A percentile compares a stretch with the other conserved stretches of the same genome.
These are phyloP conservation scores for Samia ricini DNA, from an alignment of 1,140 invertebrate genomes.

Conservation along the genomic window DNA sequence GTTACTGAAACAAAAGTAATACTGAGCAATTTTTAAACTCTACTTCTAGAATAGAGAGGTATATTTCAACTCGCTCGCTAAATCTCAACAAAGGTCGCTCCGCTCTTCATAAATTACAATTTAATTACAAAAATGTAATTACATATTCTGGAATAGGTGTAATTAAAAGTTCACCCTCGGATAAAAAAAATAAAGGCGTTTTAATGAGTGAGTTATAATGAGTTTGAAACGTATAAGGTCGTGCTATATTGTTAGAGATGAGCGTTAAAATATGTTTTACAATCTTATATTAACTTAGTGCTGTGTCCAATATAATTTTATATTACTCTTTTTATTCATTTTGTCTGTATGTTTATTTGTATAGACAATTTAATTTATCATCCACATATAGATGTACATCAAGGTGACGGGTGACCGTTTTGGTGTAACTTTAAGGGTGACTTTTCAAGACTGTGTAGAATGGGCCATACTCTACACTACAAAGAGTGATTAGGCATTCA, in stretches of 20 bases:
- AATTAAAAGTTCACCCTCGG: conserved; percentile 3
- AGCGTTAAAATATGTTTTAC: neutral
- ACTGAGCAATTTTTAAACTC: no score
- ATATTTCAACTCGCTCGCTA: neutral
- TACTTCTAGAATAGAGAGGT: neutral
- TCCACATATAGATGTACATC: no score
- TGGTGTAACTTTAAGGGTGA: no score
- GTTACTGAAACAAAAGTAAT: no score
- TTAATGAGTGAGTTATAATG: conserved; percentile 1
- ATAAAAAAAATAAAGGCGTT: neutral
- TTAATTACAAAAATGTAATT: neutral
- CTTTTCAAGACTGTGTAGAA: no score
- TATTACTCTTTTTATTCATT: neutral
- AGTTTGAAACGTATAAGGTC: neutral
- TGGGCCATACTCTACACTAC: no score
- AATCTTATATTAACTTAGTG: neutral
- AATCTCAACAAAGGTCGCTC: neutral
- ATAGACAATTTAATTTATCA: no score
- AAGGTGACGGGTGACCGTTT: no score
- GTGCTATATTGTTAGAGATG: neutral
- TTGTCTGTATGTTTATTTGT: no score
- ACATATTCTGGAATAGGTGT: neutral
- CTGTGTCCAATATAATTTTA: no score
- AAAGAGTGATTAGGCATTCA: no score
- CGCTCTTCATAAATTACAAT: neutral